These are phyloP conservation scores for Myotis pilosus DNA, from an alignment of 2,797 vertebrate species.

Conservation along the genomic window DNA sequence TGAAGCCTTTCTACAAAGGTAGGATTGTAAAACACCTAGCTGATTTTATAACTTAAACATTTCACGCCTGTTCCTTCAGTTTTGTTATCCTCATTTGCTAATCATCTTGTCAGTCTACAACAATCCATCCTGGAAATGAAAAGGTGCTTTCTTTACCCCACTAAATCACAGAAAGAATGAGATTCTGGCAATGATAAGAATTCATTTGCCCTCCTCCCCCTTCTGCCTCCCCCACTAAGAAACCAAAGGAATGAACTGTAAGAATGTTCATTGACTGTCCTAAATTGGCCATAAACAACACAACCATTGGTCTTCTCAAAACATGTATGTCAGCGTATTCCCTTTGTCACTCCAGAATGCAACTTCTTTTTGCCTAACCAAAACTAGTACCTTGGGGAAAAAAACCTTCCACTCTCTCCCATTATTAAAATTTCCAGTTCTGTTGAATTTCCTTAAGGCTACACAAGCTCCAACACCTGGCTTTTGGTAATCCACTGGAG, in stretches of 20 bases:
- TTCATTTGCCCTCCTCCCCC: not conserved
- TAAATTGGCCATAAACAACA: not conserved
- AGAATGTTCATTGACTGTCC: not conserved
- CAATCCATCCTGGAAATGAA: not conserved
- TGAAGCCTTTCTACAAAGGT: not conserved
- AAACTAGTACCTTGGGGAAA: not conserved
- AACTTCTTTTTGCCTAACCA: not conserved
- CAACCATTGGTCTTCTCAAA: not conserved
- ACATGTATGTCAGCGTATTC: not conserved
- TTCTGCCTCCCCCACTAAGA: rapidly evolving
- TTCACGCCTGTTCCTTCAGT: not conserved
- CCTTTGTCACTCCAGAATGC: not conserved
- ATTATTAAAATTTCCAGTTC: not conserved
- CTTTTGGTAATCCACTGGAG: not conserved
- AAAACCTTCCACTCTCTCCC: not conserved
- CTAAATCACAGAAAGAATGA: not conserved
- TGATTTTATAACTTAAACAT: not conserved
- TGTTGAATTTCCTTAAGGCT: not conserved
- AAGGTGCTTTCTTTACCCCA: not conserved
- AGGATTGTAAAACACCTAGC: not conserved
- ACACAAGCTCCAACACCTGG: not conserved
- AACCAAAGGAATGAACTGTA: not conserved
- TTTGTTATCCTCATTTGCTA: not conserved
- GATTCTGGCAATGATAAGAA: not conserved
- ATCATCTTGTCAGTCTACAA: not conserved